Percentiles rank a stretch among this genome's conserved stretches.
phyloP scores from a whole-genome alignment of 1,140 invertebrate species.

The Aporrectodea caliginosa region DNA sequence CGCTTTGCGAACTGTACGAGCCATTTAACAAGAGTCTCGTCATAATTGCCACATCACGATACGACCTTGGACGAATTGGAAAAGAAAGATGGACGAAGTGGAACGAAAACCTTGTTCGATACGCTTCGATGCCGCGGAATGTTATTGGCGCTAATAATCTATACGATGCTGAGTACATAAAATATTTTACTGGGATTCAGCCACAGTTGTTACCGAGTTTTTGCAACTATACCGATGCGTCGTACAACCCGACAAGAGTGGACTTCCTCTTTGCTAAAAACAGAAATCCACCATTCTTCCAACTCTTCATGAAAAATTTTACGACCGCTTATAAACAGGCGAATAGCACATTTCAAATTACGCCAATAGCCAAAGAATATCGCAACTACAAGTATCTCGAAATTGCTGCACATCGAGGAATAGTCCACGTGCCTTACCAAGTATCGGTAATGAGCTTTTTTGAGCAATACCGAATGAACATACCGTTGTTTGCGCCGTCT shows the following conservation, averaged over 20 bases:
- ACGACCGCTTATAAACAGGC: not conserved
- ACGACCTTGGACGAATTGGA: not conserved
- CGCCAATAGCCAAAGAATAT: not conserved
- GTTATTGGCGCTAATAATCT: not conserved
- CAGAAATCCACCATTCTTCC: not conserved
- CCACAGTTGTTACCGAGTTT: not conserved
- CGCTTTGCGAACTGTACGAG: conserved; percentile 32
- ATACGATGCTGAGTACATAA: conserved; percentile 15
- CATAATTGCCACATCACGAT: conserved; percentile 26
- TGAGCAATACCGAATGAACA: conserved; percentile 29
- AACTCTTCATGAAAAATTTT: not conserved
- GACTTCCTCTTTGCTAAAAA: not conserved
- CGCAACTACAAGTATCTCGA: not conserved
- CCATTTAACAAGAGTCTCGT: conserved; percentile 35
- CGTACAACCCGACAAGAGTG: not conserved
- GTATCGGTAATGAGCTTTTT: conserved; percentile 23
- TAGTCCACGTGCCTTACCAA: conserved; percentile 27
- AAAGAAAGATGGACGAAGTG: not conserved
- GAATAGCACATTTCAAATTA: not conserved
- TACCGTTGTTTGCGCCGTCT: conserved; percentile 27
- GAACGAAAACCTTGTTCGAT: not conserved
- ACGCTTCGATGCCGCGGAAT: not conserved
- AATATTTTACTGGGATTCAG: not conserved
- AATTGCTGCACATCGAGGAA: conserved; percentile 3
- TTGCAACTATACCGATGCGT: not conserved